Base-by-base conservation (phyloP, 2,797 vertebrate genomes). In the Galagoides demidoff region DNA sequence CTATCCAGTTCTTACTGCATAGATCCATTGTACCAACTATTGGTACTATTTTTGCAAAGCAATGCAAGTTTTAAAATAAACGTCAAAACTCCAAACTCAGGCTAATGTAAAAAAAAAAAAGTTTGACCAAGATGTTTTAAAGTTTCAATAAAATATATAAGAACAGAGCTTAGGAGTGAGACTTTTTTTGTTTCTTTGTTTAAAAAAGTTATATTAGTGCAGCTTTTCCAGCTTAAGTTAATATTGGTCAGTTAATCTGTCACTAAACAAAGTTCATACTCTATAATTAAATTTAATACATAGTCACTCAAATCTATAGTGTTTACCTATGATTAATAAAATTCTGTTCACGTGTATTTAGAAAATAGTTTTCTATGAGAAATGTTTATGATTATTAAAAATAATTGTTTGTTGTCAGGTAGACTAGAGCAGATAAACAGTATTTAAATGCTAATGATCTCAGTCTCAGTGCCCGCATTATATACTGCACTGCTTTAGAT, bases 221-320 rank as follows among this genome's bases (percentile, higher is more conserved):
- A 91, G 81, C 8, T 76, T 87, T 92, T 77, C 29, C 45, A 96
- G 25, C 16, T 64, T 86, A 86, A 92, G 23, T 77, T 96, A 90
- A 52, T 83, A 96, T 74, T 92, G 64, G 31, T 82, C n/a, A 52
- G 79, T 7, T 93, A 84, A 92, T 82, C 13, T 2, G 31, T 90
- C 73, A 93, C 45, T 96, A 84, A 12, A 83, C 7, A 90, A 55
- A 96, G 29, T 89, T 90, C 43, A 90, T 12, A 83, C 10, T 85
- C 49, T 95, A 20, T 91, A 94, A 96, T 90, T 96, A 89, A 93
- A 81, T 81, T 90, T 91, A 84, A 84, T 92, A 92, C 92, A 81
- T 6, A 86, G 27, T 73, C 52, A 94, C 45, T 89, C 94, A 84
- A 49, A 94, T 85, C 63, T 81, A 95, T 31, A 70, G 25, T 82